Base-by-base conservation (phyloP, 1,140 invertebrate genomes). In the Lepidotrigona ventralis region DNA sequence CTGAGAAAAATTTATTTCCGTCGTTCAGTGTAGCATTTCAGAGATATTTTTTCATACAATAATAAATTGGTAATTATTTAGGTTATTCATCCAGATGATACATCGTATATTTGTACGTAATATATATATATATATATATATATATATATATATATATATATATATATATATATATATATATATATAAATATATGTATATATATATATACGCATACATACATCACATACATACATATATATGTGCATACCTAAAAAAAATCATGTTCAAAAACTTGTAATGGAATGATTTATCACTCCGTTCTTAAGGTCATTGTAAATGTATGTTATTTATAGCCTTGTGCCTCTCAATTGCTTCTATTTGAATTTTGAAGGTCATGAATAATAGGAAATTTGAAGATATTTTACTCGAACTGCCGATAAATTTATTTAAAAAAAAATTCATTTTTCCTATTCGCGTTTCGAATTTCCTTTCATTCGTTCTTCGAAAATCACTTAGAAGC, bases 241-340 rank as follows among this genome's bases (percentile, higher is more conserved):
- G 64, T 81, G 46, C 53, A 74, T 70, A 84, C 58, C 79, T 82
- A 77, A 85, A 63, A 87, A 60, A 51, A 58, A 63, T 75, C 85
- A 78, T 58, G 79, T 88, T 88, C 83, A 85, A 87, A 74, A 72
- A 79, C 58, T 86, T 64, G 60, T 76, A 76, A 17, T 68, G 54
- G 87, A 80, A 76, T 73, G 79, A 83, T 81, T 77, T 51, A 33
- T 73, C 54, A 58, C 83, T 77, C 69, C 15, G 33, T 83, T 77
- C 69, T 75, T 85, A 88, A 86, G 64, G 66, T 88, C 39, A 86
- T 46, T 86, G 70, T 88, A 86, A 86, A 81, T 88, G 86, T 89
- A 86, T 76, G 79, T 88, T 89, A 69, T 88, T 86, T 88, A 23
- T 88, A 89, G 66, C 75, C 73, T 72, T 78, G 73, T 64, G 70